phyloP scores from a whole-genome alignment of 2,113 vertebrate species.

The Odobenus rosmarus region DNA sequence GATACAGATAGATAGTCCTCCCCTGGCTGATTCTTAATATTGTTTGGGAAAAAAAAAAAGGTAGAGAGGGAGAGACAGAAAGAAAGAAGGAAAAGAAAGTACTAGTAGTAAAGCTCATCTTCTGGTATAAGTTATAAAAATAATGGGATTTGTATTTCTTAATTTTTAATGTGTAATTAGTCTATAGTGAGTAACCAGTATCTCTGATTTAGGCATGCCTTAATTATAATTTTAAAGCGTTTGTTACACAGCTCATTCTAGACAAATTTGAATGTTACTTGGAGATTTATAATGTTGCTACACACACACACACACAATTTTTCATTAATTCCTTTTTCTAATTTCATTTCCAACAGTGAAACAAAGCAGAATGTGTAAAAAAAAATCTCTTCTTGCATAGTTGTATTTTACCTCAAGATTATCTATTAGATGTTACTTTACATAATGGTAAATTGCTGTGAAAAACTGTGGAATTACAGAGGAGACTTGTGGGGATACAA shows the following conservation, averaged over 20 bases:
- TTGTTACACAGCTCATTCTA: constrained; percentile 52
- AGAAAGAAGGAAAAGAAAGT: too few relatives aligned
- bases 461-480: constrained; percentile 58
- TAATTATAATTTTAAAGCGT: constrained; percentile 46
- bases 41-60: too few relatives aligned
- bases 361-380: constrained; percentile 53
- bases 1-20: neutral
- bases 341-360: constrained; percentile 71
- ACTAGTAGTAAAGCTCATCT: too few relatives aligned
- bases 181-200: neutral
- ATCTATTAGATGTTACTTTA: constrained; percentile 56
- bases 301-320: constrained; percentile 56
- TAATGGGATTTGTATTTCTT: constrained; percentile 23
- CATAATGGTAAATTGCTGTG: constrained; percentile 68
- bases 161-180: constrained; percentile 49
- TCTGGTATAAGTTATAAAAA: neutral
- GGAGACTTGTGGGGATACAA: constrained; percentile 61
- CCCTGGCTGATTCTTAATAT: too few relatives aligned
- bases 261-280: constrained; percentile 70
- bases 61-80: too few relatives aligned
- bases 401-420: constrained; percentile 68
- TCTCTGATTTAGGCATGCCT: constrained; percentile 28
- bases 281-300: constrained; percentile 37
- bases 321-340: constrained; percentile 72
- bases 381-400: constrained; percentile 56